These are phyloP conservation scores for Periplaneta americana DNA, from an alignment of 1,140 invertebrate genomes.

Conservation along the genomic window DNA sequence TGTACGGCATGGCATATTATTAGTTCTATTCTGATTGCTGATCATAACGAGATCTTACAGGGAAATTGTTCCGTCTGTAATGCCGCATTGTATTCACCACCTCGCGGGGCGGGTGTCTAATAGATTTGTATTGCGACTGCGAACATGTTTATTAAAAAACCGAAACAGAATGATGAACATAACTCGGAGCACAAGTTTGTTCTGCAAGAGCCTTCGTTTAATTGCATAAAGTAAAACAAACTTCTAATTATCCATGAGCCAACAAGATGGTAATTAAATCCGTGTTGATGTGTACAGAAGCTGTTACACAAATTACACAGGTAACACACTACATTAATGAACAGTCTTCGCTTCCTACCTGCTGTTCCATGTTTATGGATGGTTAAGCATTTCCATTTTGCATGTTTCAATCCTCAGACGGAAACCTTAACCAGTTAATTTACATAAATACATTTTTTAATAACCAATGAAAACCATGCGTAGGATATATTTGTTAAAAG, in stretches of 20 bases:
- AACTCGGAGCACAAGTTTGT: background rate
- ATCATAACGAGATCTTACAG: no score
- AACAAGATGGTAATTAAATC: background rate
- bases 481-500: no score
- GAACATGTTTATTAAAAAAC: background rate
- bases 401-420: background rate
- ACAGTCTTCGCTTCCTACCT: background rate
- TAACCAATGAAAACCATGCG: background rate
- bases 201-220: background rate
- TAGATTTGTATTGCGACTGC: background rate
- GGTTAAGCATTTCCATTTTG: background rate
- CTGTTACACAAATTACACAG: background rate
- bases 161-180: background rate
- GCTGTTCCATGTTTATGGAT: background rate
- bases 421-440: background rate
- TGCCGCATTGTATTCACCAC: no score
- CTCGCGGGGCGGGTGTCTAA: background rate
- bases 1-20: no score
- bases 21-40: no score
- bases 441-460: background rate
- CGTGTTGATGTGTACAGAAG: background rate
- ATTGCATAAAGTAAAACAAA: background rate
- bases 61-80: no score
- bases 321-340: background rate
- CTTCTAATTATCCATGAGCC: background rate